A percentile compares a stretch with the other conserved stretches of the same genome.
phyloP scores from a whole-genome alignment of 2,113 vertebrate species.

The Coturnix japonica region DNA sequence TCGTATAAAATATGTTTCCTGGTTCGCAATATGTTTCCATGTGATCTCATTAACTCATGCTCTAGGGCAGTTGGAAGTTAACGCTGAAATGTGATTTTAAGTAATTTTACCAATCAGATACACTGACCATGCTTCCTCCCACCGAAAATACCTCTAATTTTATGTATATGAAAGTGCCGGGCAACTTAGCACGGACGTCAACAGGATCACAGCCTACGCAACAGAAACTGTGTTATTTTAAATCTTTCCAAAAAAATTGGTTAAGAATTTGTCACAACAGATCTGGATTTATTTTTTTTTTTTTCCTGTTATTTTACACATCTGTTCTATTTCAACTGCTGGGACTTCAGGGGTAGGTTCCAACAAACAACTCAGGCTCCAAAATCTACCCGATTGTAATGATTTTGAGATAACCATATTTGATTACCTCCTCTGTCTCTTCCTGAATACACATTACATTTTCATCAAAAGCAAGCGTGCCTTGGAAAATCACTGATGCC shows the following conservation, averaged over 20 bases:
- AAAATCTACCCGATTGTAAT: conserved; percentile 40
- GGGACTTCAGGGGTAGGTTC: conserved; percentile 47
- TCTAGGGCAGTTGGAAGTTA: conserved; percentile 62
- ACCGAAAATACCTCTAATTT: conserved; percentile 45
- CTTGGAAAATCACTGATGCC: conserved; percentile 26
- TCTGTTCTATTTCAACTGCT: neutral
- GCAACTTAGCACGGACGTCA: conserved; percentile 44
- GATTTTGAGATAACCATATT: conserved; percentile 69
- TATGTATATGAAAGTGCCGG: conserved; percentile 41
- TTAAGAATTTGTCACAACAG: conserved; percentile 17
- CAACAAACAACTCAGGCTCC: conserved; percentile 60
- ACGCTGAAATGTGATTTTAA: conserved; percentile 32
- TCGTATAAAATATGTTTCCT: conserved; percentile 77
- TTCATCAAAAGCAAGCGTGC: conserved; percentile 32
- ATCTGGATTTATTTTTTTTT: conserved; percentile 1
- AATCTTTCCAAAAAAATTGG: neutral
- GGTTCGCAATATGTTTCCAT: conserved; percentile 71
- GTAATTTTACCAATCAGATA: conserved; percentile 36
- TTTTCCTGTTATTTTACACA: conserved; percentile 35
- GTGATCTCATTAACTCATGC: conserved; percentile 58
- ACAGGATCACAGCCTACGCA: conserved; percentile 47
- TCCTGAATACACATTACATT: conserved; percentile 8
- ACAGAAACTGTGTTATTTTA: conserved; percentile 40
- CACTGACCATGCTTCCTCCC: conserved; percentile 64
- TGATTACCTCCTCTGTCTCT: conserved; percentile 58